Evolutionary conservation across 2,888 invertebrate genomes (phyloP).

Genomic region (Apamea crenata): DNA sequence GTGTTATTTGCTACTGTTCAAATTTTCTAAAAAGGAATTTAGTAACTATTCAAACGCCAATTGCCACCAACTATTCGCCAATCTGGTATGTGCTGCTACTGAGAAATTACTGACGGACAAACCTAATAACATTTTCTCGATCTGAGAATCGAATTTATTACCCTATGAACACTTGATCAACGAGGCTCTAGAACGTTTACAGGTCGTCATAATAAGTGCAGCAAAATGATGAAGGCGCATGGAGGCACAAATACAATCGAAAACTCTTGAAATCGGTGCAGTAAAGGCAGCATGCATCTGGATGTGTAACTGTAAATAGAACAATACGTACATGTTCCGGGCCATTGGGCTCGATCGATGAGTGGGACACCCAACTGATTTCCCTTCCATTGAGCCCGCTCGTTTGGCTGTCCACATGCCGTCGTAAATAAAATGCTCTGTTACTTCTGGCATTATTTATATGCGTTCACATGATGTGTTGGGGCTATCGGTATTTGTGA

Average conservation of each 20-base stretch:
- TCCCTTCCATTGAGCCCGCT: constrained; percentile 77
- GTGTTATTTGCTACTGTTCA: neutral
- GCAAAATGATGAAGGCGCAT: neutral
- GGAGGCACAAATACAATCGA: neutral
- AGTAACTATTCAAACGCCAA: neutral
- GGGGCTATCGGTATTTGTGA: constrained; percentile 2
- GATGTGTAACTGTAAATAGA: constrained; percentile 80
- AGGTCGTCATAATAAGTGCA: neutral
- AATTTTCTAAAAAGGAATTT: neutral
- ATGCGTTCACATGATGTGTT: constrained; percentile 8
- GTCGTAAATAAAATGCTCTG: constrained; percentile 62
- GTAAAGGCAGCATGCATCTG: constrained; percentile 60
- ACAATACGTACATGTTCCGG: constrained; percentile 82
- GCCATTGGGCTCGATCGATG: constrained; percentile 80
- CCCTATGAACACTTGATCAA: neutral
- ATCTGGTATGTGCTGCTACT: neutral
- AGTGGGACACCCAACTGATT: constrained; percentile 76
- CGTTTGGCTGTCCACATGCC: constrained; percentile 57
- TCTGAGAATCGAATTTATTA: neutral
- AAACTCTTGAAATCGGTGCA: constrained; percentile 22
- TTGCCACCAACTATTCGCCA: neutral
- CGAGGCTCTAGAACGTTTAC: neutral
- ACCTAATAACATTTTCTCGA: neutral
- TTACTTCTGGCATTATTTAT: constrained; percentile 57
- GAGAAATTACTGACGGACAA: neutral